Percentiles rank a stretch among this genome's conserved stretches.
phyloP scores from a whole-genome alignment of 1,140 invertebrate species.

The Tribolium madens region DNA sequence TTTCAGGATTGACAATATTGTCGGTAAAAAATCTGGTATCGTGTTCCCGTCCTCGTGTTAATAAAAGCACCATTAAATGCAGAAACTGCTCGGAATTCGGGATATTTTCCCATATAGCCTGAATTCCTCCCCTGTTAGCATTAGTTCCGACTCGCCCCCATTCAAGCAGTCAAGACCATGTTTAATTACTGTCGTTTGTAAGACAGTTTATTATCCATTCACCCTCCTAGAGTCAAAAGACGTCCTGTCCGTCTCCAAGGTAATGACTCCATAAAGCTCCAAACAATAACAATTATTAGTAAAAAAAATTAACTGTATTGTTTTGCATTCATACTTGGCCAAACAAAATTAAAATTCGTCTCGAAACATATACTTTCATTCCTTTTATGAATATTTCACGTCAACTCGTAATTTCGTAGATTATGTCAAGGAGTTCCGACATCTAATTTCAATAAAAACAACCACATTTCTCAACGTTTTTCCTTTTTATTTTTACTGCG shows the following conservation, averaged over 20 bases:
- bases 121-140: not conserved
- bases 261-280: slow-evolving; percentile 6
- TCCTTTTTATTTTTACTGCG: not conserved
- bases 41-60: slow-evolving; percentile 4
- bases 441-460: not conserved
- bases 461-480: not conserved
- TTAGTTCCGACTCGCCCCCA: slow-evolving; percentile 35
- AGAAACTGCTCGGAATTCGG: slow-evolving; percentile 13
- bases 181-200: slow-evolving; percentile 34
- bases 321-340: too few species aligned
- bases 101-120: slow-evolving; percentile 16
- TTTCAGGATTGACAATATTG: too few species aligned
- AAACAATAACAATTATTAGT: not conserved
- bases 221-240: not conserved
- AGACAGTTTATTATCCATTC: slow-evolving; percentile 35
- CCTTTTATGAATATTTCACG: not conserved
- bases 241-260: not conserved
- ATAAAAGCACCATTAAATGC: slow-evolving; percentile 20
- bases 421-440: not conserved
- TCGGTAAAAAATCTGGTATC: not conserved
- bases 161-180: slow-evolving; percentile 31
- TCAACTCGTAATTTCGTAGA: not conserved
- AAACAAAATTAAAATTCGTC: too few species aligned
- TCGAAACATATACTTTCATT: too few species aligned
- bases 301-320: too few species aligned